A percentile compares a stretch with the other conserved stretches of the same genome.
Conservation (phyloP, 2,797 vertebrate genomes). For the Falco columbarius region DNA sequence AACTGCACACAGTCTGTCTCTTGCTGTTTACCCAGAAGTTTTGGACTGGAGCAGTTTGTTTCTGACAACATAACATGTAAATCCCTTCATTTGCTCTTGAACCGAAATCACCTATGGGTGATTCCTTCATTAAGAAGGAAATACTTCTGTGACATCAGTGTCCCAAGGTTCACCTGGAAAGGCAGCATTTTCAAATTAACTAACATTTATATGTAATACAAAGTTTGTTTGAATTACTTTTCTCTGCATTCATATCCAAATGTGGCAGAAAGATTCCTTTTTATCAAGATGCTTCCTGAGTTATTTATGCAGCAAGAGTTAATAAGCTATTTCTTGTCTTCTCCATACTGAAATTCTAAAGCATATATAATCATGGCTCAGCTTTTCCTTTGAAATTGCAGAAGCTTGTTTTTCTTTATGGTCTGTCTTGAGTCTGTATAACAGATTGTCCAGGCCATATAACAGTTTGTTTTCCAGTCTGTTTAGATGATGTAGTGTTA, state of each 20-base stretch:
- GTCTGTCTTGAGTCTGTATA: slow-evolving; percentile 21
- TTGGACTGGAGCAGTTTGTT: neutral
- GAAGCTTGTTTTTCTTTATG: slow-evolving; percentile 49
- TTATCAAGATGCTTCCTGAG: neutral
- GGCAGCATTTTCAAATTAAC: neutral
- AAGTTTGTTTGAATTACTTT: neutral
- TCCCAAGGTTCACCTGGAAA: neutral
- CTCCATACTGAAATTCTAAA: neutral
- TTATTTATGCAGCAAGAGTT: neutral
- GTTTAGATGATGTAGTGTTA: slow-evolving; percentile 37
- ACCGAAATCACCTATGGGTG: neutral
- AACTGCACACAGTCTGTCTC: neutral
- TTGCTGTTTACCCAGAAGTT: neutral
- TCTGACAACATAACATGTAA: neutral
- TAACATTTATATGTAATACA: neutral
- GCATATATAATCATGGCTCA: neutral
- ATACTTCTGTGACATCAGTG: neutral
- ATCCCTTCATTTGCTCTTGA: neutral
- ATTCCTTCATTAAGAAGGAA: neutral
- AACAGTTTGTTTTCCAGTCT: slow-evolving; percentile 64
- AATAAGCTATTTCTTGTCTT: neutral
- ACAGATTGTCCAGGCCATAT: slow-evolving; percentile 43
- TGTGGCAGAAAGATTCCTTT: neutral
- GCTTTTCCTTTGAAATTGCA: slow-evolving; percentile 32
- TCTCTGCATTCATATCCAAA: neutral